phyloP scores from a whole-genome alignment of 2,113 vertebrate genomes.

The Accipiter virgatus region DNA sequence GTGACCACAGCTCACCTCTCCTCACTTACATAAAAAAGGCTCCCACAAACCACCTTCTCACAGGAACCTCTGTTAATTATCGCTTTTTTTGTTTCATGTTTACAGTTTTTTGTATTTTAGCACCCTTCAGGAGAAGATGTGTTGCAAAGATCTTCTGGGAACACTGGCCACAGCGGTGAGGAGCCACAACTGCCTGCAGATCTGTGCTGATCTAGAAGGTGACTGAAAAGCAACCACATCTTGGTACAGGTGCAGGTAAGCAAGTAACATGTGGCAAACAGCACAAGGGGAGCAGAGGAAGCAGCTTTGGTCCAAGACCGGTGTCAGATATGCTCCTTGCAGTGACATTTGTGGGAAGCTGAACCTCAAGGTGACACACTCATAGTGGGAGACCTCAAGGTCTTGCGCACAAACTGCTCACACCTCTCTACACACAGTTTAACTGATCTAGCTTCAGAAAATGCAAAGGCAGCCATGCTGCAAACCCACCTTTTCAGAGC shows the following conservation, averaged over 20 bases:
- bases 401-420: not conserved
- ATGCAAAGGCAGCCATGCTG: not conserved
- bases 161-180: rapidly evolving
- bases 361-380: not conserved
- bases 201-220: not conserved
- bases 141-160: not conserved
- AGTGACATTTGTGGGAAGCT: not conserved
- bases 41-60: not conserved
- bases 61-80: not conserved
- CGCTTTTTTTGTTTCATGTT: not conserved
- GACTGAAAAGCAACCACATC: not conserved
- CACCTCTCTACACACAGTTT: rapidly evolving
- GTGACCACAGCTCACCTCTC: not conserved
- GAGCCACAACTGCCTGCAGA: not conserved
- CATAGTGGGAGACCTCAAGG: not conserved
- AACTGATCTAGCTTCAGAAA: not conserved
- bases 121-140: not conserved
- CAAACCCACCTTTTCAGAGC: not conserved
- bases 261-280: rapidly evolving
- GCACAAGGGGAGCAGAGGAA: not conserved
- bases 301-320: not conserved
- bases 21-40: not conserved
- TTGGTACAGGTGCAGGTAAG: not conserved
- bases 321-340: not conserved
- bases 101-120: not conserved